A percentile compares a stretch with the other conserved stretches of the same genome.
phyloP scores from a whole-genome alignment of 2,113 vertebrate genomes.

The Rousettus leschenaultii region DNA sequence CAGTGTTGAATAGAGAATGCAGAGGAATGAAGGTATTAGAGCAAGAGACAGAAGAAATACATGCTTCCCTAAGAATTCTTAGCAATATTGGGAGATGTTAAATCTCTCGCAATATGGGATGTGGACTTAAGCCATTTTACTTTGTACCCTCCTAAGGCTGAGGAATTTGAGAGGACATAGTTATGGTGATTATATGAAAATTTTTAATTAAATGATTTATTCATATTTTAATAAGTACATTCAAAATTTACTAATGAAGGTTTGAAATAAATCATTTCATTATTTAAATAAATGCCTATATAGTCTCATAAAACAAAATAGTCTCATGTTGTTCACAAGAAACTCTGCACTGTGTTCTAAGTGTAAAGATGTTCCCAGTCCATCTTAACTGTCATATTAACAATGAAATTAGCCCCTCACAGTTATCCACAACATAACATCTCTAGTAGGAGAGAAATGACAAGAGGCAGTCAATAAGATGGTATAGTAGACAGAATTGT shows the following conservation, averaged over 20 bases:
- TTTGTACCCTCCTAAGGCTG: background rate
- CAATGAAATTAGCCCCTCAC: background rate
- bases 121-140: background rate
- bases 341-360: background rate
- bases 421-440: constrained; percentile 31
- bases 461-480: constrained; percentile 10
- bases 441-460: background rate
- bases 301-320: constrained; percentile 29
- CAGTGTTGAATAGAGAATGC: background rate
- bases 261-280: background rate
- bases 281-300: background rate
- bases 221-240: constrained; percentile 12
- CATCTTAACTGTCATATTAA: constrained; percentile 21
- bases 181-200: background rate
- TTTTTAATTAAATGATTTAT: constrained; percentile 19
- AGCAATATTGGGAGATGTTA: background rate
- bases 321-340: background rate
- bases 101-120: background rate
- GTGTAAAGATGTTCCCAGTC: background rate
- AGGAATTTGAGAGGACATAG: background rate
- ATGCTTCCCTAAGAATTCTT: background rate
- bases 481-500: background rate
- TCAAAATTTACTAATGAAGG: constrained; percentile 27
- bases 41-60: background rate
- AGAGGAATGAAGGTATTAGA: background rate